Evolutionary conservation across 2,113 vertebrate species (phyloP), one percentile per base, ranked within the genome.

Genomic region (Amphiprion percula): DNA sequence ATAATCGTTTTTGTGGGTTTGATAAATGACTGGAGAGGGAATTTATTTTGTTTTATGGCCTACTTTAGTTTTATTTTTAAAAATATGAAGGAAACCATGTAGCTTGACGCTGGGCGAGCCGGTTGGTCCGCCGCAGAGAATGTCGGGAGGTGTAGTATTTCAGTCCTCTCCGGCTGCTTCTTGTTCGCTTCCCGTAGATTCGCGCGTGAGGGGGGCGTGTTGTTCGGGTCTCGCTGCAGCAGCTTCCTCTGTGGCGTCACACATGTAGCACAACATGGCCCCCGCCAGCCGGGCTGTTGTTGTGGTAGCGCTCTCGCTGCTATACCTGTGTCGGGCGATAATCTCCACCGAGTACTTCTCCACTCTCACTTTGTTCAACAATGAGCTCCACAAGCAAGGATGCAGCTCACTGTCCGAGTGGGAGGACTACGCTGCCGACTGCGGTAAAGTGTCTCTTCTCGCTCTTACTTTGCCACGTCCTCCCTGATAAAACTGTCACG

Each of bases 361-460:
- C 66, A 92, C 94, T 1, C 91, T 96, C 50, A 92, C 94, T 4
- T 69, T 95, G 33, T 94, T 95, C 89, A 94, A 94, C 84, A 94
- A 89, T 12, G 94, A 95, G 44, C 91, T 95, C 21, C 91, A 92
- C 85, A 94, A 94, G 78, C 94, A 95, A 82, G 94, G 94, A 33
- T 96, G 95, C 85, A 91, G 91, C 83, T 94, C 94, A 68, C 85
- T 93, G 55, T 93, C 94, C 67, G 95, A 95, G 54, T 94, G 94
- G 95, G 94, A 96, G 59, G 94, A 96, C 49, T 94, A 93, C 87
- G 87, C 94, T 14, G 87, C 94, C 1, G 95, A 96, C 88, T 96
- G 95, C 89, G 95, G 95, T 96, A 92, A 95, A 91, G 70, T 79
- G 12, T 49, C 30, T 58, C 58, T 68, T 82, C 70, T 49, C 26